Base-by-base conservation (phyloP, 2,888 invertebrate genomes). In the Melangyna quadrimaculata region DNA sequence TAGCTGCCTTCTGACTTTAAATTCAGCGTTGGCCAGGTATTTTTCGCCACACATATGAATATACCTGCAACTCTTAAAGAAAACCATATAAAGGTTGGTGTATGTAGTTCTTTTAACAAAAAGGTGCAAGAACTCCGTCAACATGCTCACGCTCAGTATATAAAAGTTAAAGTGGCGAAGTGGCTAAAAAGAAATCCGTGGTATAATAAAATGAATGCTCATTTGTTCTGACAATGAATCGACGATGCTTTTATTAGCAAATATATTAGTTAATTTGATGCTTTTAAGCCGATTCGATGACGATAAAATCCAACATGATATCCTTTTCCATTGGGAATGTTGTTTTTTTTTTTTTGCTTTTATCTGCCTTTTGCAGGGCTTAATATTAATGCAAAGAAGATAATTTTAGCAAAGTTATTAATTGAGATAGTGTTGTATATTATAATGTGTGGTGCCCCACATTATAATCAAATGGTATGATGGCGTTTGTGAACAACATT, bases 231-330 rank as follows among this genome's bases (percentile, higher is more conserved):
- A 86, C 86, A 86, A 86, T 81, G 80, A 81, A 78, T 81, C 86
- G 86, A 86, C 86, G 86, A 86, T 81, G 81, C 86, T 86, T 86
- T 86, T 78, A 86, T 86, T 86, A 86, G 86, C 81, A 77, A 86
- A 86, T 86, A 81, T 86, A 86, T 86, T 86, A 86, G 86, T 81
- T 81, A 86, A 86, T 86, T 86, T 81, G 86, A 86, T 86, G 86
- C 86, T 86, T 81, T 86, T 86, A 86, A 86, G 81, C 86, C 77
- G 86, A 86, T 86, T 40, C 61, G 86, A 81, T 81, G 86, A 65
- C 81, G 86, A 86, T 86, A 81, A 86, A 81, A 63, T 73, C 48
- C 77, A 77, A 80, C 72, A 77, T 61, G 84, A 79, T 84, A 74
- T 75, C 70, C 55, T 45, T 43, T 43, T 29, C 22, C 35, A 51